phyloP scores from a whole-genome alignment of 2,888 invertebrate genomes.

The Apamea anceps region DNA sequence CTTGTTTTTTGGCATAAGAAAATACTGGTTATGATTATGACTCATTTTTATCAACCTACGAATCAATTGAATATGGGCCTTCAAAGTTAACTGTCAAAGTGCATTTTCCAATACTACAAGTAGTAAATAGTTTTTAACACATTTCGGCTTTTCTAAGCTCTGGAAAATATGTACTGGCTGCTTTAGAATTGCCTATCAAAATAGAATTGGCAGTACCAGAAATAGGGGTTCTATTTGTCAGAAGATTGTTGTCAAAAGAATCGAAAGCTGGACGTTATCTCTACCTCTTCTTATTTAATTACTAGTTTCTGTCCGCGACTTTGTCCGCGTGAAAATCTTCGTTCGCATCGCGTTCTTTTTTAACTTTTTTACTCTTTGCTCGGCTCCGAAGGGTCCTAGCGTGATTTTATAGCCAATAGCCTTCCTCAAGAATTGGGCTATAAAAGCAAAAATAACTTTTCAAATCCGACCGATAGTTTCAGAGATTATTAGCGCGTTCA shows the following conservation, averaged over 20 bases:
- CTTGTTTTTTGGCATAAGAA: conserved; percentile 28
- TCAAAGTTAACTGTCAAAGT: background rate
- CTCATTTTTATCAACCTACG: background rate
- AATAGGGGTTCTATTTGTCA: background rate
- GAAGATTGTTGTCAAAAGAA: background rate
- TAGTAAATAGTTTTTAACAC: background rate
- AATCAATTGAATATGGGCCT: background rate
- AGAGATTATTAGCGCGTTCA: too few species aligned
- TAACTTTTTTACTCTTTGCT: too few species aligned
- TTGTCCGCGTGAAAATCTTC: too few species aligned
- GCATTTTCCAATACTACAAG: background rate
- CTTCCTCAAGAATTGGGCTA: too few species aligned
- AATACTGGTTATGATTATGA: conserved; percentile 7
- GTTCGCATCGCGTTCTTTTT: too few species aligned
- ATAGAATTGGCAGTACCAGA: background rate
- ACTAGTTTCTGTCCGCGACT: too few species aligned
- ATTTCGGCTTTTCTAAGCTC: background rate
- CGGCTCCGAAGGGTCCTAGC: too few species aligned
- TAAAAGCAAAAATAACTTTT: too few species aligned
- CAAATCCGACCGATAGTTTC: too few species aligned
- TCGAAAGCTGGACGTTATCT: background rate
- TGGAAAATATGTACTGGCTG: background rate
- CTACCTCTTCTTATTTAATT: too few species aligned
- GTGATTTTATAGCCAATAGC: too few species aligned
- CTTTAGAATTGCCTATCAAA: background rate